Evolutionary conservation across 1,140 invertebrate genomes (phyloP).

Genomic region (Acyrthosiphon pisum): DNA sequence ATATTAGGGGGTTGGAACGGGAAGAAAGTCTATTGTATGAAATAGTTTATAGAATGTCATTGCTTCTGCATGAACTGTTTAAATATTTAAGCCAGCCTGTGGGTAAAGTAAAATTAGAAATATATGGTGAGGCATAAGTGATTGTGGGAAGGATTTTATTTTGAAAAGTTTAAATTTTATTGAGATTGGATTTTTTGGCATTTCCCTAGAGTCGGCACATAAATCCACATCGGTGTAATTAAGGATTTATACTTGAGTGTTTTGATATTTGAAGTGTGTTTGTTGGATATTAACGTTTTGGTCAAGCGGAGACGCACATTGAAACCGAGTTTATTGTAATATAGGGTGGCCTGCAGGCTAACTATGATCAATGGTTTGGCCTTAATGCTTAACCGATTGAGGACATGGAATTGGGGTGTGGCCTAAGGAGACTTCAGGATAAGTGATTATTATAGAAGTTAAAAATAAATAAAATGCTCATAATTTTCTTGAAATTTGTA

Average conservation of each 20-base stretch:
- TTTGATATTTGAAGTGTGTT: neutral
- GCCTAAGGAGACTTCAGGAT: too few species aligned
- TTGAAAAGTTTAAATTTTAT: neutral
- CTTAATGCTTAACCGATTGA: neutral
- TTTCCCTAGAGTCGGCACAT: neutral
- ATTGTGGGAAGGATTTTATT: neutral
- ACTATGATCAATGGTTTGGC: neutral
- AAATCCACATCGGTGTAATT: neutral
- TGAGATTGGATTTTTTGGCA: neutral
- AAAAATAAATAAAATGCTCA: too few species aligned
- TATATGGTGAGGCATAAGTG: neutral
- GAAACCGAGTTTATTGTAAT: neutral
- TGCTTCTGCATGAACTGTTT: neutral
- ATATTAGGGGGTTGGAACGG: neutral
- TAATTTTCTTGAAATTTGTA: too few species aligned
- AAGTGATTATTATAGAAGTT: too few species aligned
- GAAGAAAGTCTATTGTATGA: neutral
- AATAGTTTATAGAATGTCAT: neutral
- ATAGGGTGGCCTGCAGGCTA: neutral
- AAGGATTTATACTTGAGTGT: neutral
- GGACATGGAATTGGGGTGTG: too few species aligned
- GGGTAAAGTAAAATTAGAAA: neutral
- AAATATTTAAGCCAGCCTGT: neutral
- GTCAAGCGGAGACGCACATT: neutral
- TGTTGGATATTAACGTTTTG: neutral